These are phyloP conservation scores for Procavia capensis DNA, from an alignment of 2,113 vertebrate genomes.

Conservation along the genomic window DNA sequence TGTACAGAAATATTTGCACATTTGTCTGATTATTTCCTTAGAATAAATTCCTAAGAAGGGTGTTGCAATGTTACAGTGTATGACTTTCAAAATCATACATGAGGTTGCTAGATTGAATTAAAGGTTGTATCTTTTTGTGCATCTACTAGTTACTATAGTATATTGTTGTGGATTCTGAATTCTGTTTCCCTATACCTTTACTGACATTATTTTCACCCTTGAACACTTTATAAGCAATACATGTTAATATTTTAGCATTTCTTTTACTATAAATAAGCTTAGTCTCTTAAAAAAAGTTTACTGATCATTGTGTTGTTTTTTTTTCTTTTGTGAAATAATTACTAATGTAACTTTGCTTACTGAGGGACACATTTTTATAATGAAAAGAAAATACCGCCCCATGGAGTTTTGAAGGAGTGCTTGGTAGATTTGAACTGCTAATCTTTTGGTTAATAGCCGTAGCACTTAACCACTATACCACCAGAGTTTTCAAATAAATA, in stretches of 20 bases:
- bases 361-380: constrained; percentile 46
- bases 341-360: constrained; percentile 15
- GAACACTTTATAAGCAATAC: constrained; percentile 23
- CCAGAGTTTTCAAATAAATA: no score
- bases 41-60: constrained; percentile 48
- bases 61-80: not conserved
- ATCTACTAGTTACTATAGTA: not conserved
- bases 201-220: not conserved
- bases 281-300: constrained; percentile 1
- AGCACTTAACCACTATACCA: no score
- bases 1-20: not conserved
- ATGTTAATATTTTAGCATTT: constrained; percentile 31
- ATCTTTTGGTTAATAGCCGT: no score
- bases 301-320: constrained; percentile 60
- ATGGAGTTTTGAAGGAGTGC: no score
- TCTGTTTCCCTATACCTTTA: not conserved
- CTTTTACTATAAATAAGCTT: constrained; percentile 30
- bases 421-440: no score
- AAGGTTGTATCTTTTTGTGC: not conserved
- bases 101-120: constrained; percentile 1
- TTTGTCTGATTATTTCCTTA: constrained; percentile 26
- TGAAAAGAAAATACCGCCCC: constrained; percentile 5
- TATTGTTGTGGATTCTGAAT: not conserved
- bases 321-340: constrained; percentile 58
- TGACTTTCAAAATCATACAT: constrained; percentile 31